Evolutionary conservation across 2,888 invertebrate species (phyloP).

Genomic region (Pheosia gnoma): DNA sequence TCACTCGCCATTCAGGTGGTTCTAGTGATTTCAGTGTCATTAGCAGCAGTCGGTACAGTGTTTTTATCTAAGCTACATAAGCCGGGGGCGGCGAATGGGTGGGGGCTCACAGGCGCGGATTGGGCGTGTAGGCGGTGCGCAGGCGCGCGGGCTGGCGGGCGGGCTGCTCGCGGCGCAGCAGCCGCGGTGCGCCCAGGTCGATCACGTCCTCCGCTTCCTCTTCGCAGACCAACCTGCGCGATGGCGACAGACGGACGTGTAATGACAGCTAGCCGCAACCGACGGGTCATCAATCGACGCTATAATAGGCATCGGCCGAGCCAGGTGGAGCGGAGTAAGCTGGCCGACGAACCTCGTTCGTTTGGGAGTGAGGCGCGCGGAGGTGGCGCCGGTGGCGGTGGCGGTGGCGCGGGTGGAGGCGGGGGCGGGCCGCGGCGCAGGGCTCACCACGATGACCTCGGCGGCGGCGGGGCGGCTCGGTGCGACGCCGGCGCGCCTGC

Average conservation of each 20-base stretch:
- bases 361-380: background rate
- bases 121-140: constrained; percentile 49
- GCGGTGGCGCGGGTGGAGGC: constrained; percentile 4
- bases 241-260: too few relatives aligned
- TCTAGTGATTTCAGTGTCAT: too few relatives aligned
- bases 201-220: constrained; percentile 46
- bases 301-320: too few relatives aligned
- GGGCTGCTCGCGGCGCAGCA: constrained; percentile 28
- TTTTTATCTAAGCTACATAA: too few relatives aligned
- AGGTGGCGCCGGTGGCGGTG: background rate
- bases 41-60: too few relatives aligned
- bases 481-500: background rate
- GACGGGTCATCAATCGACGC: too few relatives aligned
- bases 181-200: constrained; percentile 48
- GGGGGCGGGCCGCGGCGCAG: background rate
- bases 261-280: background rate
- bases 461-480: background rate
- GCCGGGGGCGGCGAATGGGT: background rate
- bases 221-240: constrained; percentile 9
- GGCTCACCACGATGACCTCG: constrained; percentile 9
- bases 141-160: constrained; percentile 8
- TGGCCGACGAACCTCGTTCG: background rate
- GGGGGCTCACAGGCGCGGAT: constrained; percentile 63
- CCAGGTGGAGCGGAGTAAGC: background rate
- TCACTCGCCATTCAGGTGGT: too few relatives aligned